Percentiles rank a stretch among this genome's conserved stretches.
Conservation (phyloP, 2,797 vertebrate genomes). For the Botia kubotai region DNA sequence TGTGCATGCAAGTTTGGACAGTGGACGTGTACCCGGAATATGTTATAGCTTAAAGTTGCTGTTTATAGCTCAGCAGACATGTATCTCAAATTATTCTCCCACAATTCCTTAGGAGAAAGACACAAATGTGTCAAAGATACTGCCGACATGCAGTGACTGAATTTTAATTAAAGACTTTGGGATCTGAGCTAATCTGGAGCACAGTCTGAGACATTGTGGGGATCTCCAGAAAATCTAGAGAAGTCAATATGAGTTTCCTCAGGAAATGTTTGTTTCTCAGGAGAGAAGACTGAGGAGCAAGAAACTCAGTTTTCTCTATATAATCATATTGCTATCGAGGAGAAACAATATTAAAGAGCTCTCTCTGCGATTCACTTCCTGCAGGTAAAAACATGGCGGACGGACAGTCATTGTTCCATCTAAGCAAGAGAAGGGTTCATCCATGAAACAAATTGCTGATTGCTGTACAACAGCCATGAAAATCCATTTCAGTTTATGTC, state of each 20-base stretch:
- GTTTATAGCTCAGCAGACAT: background rate
- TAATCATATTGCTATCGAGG: too few relatives aligned
- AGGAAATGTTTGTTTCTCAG: background rate
- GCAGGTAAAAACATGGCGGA: background rate
- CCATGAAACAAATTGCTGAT: constrained; percentile 11
- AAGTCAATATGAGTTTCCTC: background rate
- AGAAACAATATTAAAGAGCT: background rate
- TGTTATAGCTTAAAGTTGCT: background rate
- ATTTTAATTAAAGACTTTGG: too few relatives aligned
- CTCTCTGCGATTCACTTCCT: background rate
- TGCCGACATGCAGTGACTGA: too few relatives aligned
- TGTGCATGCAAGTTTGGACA: constrained; percentile 13
- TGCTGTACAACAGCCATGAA: constrained; percentile 16
- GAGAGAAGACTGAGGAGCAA: background rate
- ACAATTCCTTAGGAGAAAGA: too few relatives aligned
- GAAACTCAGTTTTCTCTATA: too few relatives aligned
- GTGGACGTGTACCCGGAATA: background rate
- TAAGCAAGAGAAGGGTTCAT: constrained; percentile 1
- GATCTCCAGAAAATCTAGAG: background rate
- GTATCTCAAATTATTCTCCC: background rate
- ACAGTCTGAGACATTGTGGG: background rate
- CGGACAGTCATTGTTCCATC: background rate
- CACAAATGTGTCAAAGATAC: too few relatives aligned
- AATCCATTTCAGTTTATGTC: constrained; percentile 36
- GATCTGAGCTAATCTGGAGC: background rate